Base-by-base conservation (phyloP, 2,797 vertebrate genomes). In the Tadarida brasiliensis region DNA sequence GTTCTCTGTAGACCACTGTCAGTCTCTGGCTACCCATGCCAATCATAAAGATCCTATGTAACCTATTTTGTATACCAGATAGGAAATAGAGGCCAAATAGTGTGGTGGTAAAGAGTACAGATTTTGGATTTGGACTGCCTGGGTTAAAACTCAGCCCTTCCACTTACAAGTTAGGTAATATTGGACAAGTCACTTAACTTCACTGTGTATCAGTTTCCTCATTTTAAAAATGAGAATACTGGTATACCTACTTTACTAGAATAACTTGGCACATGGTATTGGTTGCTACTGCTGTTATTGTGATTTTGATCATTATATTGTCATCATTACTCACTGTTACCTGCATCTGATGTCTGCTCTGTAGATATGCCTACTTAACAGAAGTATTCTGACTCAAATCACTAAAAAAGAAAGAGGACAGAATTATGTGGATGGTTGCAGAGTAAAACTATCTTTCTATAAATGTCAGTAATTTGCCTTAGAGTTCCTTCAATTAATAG, bases 401-500 rank as follows among this genome's bases (percentile, higher is more conserved):
- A 19, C 33, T 86, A 35, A 56, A 61, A 92, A 59, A 51, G 22
- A 63, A 47, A 80, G 76, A 59, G 10, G 33, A 51, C 59, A 47
- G 77, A 47, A 91, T 57, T 71, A 39, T 87, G 68, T 70, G 82
- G n/a, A 39, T 82, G 17, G 16, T 54, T 81, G 67, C 49, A 28
- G 5, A 54, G 33, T 39, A 81, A 81, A 80, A 87, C 77, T 30
- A 14, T 57, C 33, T 90, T 87, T 56, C 67, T 68, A 15, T 94
- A 49, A 87, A 65, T 94, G 88, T 76, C 61, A 87, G 47, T 54
- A 83, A 8, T 87, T 49, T 94, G 30, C 35, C 20, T 56, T 63
- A 91, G 24, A 91, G 30, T 81, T 86, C 65, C 33, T 94, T 95
- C 16, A 54, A 3, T 76, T 83, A 83, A 67, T 71, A 77, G 51